phyloP scores from a whole-genome alignment of 2,113 vertebrate species.

The Gallinago undulata region DNA sequence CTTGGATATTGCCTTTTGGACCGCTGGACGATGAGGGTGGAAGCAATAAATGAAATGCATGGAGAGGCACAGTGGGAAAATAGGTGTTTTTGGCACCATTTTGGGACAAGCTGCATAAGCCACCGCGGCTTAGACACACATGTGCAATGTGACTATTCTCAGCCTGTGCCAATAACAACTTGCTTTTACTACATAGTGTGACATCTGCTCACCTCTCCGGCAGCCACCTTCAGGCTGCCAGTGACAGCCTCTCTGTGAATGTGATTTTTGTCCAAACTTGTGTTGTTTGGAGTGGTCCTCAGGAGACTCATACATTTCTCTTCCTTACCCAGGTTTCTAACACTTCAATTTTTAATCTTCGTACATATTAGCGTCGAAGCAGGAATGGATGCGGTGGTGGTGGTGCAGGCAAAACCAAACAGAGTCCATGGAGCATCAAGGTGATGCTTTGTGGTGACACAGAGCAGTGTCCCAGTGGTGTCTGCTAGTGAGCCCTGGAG shows the following conservation, averaged over 20 bases:
- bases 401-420: background rate
- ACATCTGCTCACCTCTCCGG: background rate
- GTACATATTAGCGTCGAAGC: background rate
- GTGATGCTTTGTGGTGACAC: accelerated
- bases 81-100: background rate
- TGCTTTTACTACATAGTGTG: background rate
- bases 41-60: background rate
- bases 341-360: background rate
- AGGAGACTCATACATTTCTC: background rate
- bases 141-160: background rate
- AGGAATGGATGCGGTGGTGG: background rate
- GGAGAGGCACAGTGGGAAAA: background rate
- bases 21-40: background rate
- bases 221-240: background rate
- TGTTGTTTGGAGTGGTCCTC: background rate
- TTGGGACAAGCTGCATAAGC: background rate
- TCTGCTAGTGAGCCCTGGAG: background rate
- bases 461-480: background rate
- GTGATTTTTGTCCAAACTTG: background rate
- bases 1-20: background rate
- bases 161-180: background rate
- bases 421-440: background rate
- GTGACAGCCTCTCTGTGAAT: background rate
- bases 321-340: background rate
- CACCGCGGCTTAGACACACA: background rate